A percentile compares a stretch with the other conserved stretches of the same genome.
Conservation (phyloP, 35 echinoderm and acorn worm species). For the Anneissia japonica region DNA sequence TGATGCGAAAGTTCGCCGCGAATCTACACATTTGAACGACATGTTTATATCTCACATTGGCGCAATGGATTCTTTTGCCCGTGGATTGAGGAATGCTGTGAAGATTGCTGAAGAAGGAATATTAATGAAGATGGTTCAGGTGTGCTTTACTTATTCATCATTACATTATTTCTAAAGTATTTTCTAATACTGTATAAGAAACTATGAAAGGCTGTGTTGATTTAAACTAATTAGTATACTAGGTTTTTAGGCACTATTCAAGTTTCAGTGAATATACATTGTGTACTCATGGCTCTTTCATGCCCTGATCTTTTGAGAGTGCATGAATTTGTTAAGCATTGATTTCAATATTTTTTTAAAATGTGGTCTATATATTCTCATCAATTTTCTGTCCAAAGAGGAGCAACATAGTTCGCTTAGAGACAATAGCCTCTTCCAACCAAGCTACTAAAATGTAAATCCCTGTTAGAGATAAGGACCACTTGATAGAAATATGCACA, state of each 20-base stretch:
- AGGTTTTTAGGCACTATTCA: background rate
- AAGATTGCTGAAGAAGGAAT: constrained; percentile 64
- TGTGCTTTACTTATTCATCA: background rate
- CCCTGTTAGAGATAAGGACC: no score
- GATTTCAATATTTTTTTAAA: no score
- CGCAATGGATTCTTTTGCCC: constrained; percentile 88
- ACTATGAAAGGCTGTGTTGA: background rate
- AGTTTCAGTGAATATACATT: background rate
- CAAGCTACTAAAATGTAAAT: no score
- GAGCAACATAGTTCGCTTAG: no score
- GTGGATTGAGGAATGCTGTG: constrained; percentile 73
- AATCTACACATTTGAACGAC: constrained; percentile 73
- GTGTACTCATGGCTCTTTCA: background rate
- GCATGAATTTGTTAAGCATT: no score
- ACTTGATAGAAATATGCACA: no score
- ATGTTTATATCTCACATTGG: constrained; percentile 96
- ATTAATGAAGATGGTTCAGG: constrained; percentile 56
- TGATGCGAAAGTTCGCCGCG: constrained; percentile 93
- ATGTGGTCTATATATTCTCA: no score
- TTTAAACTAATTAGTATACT: background rate
- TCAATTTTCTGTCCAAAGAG: no score
- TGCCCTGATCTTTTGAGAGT: background rate
- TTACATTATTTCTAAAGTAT: background rate
- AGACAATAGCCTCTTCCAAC: no score
- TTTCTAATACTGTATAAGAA: constrained; percentile 8